phyloP scores from a whole-genome alignment of 1,140 invertebrate genomes.

The Hyposmocoma kahamanoa region DNA sequence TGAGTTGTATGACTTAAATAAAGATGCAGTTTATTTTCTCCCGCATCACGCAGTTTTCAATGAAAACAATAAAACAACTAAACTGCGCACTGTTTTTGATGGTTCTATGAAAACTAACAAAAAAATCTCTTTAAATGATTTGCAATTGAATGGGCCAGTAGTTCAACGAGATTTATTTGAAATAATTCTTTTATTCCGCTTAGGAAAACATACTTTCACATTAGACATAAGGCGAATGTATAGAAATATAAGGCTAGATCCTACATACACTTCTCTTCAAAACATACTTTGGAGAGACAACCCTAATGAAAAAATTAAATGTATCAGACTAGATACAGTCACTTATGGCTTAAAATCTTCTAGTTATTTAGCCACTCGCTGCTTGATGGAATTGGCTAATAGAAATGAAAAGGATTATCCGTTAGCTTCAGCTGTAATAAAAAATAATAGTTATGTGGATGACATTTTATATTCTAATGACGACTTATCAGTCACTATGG shows the following conservation, averaged over 20 bases:
- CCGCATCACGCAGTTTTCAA: conserved; percentile 32
- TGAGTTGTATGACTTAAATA: neutral
- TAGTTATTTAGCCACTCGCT: neutral
- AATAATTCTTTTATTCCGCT: conserved; percentile 14
- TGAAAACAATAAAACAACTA: conserved; percentile 28
- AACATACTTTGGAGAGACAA: neutral
- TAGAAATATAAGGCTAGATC: neutral
- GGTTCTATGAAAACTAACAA: conserved; percentile 23
- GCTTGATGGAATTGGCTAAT: neutral
- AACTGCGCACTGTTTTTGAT: conserved; percentile 48
- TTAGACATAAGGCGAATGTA: neutral
- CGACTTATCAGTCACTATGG: neutral
- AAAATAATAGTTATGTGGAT: neutral
- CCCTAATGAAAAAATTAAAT: neutral
- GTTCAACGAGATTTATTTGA: conserved; percentile 28
- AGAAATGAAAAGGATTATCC: neutral
- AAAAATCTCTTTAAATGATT: conserved; percentile 41
- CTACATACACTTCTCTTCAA: neutral
- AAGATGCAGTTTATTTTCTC: conserved; percentile 18
- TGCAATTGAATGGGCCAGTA: conserved; percentile 25
- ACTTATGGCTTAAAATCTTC: neutral
- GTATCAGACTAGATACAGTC: neutral
- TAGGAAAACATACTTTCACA: neutral
- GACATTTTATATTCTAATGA: neutral
- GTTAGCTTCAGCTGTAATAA: neutral